Evolutionary conservation across 1,140 invertebrate genomes (phyloP).

Genomic region (Hylaeus anthracinus): DNA sequence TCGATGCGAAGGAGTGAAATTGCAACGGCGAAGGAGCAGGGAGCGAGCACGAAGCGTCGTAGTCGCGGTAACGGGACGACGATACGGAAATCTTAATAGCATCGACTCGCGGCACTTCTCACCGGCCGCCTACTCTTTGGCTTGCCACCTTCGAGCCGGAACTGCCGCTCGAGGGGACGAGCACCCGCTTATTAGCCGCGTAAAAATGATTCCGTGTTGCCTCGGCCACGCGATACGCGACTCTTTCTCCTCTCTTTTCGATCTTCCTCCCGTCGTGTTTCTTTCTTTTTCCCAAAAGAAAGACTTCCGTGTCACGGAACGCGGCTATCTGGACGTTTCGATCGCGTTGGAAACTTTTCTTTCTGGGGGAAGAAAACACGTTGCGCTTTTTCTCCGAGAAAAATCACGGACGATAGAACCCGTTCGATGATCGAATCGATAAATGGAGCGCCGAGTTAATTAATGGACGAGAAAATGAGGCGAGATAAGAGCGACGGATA

Average conservation of each 20-base stretch:
- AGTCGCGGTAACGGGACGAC: conserved; percentile 49
- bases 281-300: conserved; percentile 1
- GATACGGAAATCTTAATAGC: conserved; percentile 66
- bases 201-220: conserved; percentile 58
- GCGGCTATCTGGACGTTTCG: neutral
- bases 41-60: neutral
- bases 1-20: neutral
- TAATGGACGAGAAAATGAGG: neutral
- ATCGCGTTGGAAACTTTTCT: neutral
- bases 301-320: neutral
- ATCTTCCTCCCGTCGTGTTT: neutral
- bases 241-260: neutral
- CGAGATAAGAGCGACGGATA: too few species aligned
- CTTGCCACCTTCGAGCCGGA: conserved; percentile 62
- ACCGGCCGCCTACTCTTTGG: conserved; percentile 27
- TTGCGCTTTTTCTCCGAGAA: neutral
- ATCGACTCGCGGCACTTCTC: conserved; percentile 45
- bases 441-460: neutral
- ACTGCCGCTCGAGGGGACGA: conserved; percentile 48
- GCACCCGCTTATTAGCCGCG: conserved; percentile 55
- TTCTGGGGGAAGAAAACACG: neutral
- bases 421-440: too few species aligned
- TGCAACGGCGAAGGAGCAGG: neutral
- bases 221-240: conserved; percentile 48
- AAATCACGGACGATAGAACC: neutral